These are phyloP conservation scores for Gulo gulo DNA, from an alignment of 2,113 vertebrate genomes.

Conservation along the genomic window DNA sequence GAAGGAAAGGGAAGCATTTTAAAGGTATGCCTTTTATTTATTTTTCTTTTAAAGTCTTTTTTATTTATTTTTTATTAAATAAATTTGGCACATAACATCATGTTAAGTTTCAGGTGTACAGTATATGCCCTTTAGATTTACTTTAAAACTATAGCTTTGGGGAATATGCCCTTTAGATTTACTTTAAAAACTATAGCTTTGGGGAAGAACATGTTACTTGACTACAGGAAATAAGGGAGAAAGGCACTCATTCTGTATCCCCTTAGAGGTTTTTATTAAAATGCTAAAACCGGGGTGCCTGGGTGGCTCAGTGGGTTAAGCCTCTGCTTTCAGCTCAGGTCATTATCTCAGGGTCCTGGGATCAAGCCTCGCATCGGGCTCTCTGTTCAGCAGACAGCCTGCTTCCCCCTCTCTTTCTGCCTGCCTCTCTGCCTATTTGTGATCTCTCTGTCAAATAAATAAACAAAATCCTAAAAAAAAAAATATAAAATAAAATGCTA, in stretches of 20 bases:
- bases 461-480: too few species aligned
- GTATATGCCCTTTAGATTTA: background rate
- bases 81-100: background rate
- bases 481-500: too few species aligned
- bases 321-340: too few species aligned
- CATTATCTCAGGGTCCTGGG: too few species aligned
- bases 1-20: background rate
- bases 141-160: slow-evolving; percentile 2
- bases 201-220: background rate
- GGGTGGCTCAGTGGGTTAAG: too few species aligned
- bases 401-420: too few species aligned
- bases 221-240: background rate
- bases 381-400: too few species aligned
- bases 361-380: too few species aligned
- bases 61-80: background rate
- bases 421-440: too few species aligned
- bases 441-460: too few species aligned
- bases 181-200: slow-evolving; percentile 7
- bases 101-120: background rate
- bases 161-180: background rate
- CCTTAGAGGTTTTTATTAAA: background rate
- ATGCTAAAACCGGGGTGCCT: background rate
- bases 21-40: background rate
- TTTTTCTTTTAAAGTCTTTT: background rate
- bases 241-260: background rate